phyloP scores from a whole-genome alignment of 2,113 vertebrate genomes.

The Mastomys natalensis region DNA sequence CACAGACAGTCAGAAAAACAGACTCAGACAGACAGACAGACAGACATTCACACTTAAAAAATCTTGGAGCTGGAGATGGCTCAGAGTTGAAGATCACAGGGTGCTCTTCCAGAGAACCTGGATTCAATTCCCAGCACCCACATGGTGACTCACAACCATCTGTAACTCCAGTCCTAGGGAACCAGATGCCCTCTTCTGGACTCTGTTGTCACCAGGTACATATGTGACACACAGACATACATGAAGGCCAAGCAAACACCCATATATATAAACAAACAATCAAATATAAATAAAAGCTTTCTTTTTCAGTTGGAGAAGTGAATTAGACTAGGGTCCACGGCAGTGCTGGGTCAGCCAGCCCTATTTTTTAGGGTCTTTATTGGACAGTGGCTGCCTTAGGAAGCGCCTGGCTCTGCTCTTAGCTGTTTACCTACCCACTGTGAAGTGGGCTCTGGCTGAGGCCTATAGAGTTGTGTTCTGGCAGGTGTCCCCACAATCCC shows the following conservation, averaged over 20 bases:
- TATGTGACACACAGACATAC: not conserved
- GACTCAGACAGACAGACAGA: not conserved
- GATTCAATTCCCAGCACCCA: not conserved
- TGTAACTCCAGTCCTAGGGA: not conserved
- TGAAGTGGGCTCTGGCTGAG: not conserved
- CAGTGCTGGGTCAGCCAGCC: not conserved
- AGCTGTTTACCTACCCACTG: accelerated
- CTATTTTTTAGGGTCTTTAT: not conserved
- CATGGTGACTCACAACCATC: not conserved
- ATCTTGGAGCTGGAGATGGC: not conserved
- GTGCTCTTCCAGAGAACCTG: not conserved
- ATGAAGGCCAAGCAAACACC: not conserved
- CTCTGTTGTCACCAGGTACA: not conserved
- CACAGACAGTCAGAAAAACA: not conserved
- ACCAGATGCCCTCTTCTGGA: not conserved
- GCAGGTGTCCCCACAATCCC: not conserved
- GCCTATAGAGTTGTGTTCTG: not conserved
- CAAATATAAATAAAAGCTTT: not conserved
- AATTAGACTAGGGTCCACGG: not conserved
- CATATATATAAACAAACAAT: not conserved
- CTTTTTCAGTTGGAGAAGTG: not conserved
- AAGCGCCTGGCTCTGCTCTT: not conserved
- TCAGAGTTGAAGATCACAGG: not conserved
- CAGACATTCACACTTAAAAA: not conserved
- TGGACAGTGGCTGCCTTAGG: not conserved